Evolutionary conservation across 2,113 vertebrate genomes (phyloP).

Genomic region (Perccottus glenii): DNA sequence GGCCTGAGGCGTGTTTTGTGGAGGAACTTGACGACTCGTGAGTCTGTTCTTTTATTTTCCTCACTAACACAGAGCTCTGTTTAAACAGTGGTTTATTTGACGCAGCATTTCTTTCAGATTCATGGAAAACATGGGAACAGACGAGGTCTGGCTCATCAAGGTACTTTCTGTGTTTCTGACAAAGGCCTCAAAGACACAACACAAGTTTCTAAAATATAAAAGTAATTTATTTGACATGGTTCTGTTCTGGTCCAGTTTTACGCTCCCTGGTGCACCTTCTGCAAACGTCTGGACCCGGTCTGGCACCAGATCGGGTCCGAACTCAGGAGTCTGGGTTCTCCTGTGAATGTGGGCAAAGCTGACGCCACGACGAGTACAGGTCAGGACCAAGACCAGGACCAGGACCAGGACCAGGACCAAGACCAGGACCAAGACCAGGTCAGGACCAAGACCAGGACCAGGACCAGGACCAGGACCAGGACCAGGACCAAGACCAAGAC

Average conservation of each 20-base stretch:
- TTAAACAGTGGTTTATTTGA: too few relatives aligned
- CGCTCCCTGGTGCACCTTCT: conserved; percentile 93
- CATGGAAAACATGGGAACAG: conserved; percentile 80
- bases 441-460: too few relatives aligned
- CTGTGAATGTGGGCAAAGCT: conserved; percentile 89
- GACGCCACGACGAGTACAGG: conserved; percentile 87
- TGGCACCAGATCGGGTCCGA: conserved; percentile 94
- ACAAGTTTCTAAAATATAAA: too few relatives aligned
- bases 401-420: too few relatives aligned
- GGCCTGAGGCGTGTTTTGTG: too few relatives aligned
- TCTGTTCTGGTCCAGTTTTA: conserved; percentile 83
- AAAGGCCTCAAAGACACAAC: too few relatives aligned
- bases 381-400: conserved; percentile 68
- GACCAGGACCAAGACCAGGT: too few relatives aligned
- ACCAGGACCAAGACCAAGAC: too few relatives aligned
- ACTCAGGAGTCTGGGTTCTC: conserved; percentile 88
- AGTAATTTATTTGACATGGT: background rate
- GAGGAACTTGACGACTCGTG: too few relatives aligned
- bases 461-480: too few relatives aligned
- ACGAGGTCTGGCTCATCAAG: conserved; percentile 93
- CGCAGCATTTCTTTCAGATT: conserved; percentile 77
- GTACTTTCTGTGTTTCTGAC: conserved; percentile 64
- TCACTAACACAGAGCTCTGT: too few relatives aligned
- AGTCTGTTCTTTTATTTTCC: too few relatives aligned
- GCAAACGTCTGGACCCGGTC: conserved; percentile 90